Evolutionary conservation across 2,888 invertebrate species (phyloP).

Genomic region (Protonemura montana): DNA sequence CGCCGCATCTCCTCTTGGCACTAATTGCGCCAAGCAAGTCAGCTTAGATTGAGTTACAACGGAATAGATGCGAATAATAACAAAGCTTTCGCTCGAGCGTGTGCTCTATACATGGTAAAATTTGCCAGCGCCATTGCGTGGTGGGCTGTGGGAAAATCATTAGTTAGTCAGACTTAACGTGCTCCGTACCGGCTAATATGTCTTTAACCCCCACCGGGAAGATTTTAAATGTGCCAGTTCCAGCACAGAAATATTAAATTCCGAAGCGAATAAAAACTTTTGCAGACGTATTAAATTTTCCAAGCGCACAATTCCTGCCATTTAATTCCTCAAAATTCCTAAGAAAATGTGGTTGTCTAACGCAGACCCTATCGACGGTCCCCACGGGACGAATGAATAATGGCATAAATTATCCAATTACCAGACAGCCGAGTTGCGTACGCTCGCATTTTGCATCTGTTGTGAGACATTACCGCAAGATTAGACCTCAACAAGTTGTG

Average conservation of each 20-base stretch:
- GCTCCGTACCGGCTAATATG: no score
- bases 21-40: background rate
- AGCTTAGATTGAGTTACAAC: background rate
- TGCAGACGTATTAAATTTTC: background rate
- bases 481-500: background rate
- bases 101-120: background rate
- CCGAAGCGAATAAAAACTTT: background rate
- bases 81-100: background rate
- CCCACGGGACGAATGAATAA: background rate
- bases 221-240: background rate
- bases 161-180: no score
- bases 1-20: background rate
- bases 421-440: background rate
- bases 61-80: slow-evolving; percentile 7
- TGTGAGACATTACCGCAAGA: slow-evolving; percentile 7
- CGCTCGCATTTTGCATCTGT: background rate
- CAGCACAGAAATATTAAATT: background rate
- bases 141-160: no score
- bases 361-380: background rate
- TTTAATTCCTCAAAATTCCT: background rate
- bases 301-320: background rate
- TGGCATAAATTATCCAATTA: slow-evolving; percentile 5
- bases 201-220: background rate
- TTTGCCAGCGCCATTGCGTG: background rate
- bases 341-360: background rate